phyloP scores from a whole-genome alignment of 2,113 vertebrate species.

The Sinocyclocheilus maitianheensis region DNA sequence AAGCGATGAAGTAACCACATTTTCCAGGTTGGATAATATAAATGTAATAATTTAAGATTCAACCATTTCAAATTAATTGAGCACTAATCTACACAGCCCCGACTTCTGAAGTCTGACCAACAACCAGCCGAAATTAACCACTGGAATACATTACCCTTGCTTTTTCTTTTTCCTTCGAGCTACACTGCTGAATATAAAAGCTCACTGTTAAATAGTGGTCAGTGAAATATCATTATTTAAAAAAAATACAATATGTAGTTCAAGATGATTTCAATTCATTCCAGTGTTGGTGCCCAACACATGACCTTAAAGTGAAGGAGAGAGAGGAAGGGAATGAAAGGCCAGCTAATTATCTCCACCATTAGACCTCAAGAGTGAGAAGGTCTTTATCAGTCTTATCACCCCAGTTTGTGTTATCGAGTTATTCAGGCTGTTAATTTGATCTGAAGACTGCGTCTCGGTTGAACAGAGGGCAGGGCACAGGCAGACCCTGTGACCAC shows the following conservation, averaged over 20 bases:
- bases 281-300: neutral
- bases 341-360: slow-evolving; percentile 46
- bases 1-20: neutral
- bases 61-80: neutral
- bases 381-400: slow-evolving; percentile 40
- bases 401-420: slow-evolving; percentile 37
- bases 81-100: too few species aligned
- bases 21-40: neutral
- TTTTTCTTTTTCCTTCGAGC: neutral
- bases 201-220: neutral
- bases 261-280: neutral
- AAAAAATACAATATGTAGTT: neutral
- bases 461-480: neutral
- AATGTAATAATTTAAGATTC: neutral
- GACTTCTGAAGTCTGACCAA: neutral
- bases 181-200: neutral
- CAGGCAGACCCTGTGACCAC: slow-evolving; percentile 2
- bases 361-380: slow-evolving; percentile 29
- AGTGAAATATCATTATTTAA: neutral
- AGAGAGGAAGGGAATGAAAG: slow-evolving; percentile 6
- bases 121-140: neutral
- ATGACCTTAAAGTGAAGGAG: slow-evolving; percentile 14
- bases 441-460: slow-evolving; percentile 28
- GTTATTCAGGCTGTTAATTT: slow-evolving; percentile 47
- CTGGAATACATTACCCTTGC: neutral